phyloP scores from a whole-genome alignment of 1,140 invertebrate genomes.

The Drosophila subpulchrella region DNA sequence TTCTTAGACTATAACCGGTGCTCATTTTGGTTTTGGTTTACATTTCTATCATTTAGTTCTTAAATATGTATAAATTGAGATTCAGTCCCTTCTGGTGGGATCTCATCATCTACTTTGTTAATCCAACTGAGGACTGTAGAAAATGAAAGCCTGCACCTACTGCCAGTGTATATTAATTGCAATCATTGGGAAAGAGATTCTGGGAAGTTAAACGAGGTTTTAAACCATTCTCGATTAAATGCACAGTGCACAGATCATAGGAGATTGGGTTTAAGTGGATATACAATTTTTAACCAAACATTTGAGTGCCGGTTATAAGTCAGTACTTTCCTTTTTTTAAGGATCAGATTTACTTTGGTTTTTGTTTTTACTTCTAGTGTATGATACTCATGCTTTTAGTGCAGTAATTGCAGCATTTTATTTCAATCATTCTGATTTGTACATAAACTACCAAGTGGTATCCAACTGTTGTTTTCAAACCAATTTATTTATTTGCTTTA shows the following conservation, averaged over 20 bases:
- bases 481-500: slow-evolving; percentile 18
- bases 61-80: no score
- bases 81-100: not conserved
- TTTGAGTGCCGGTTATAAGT: not conserved
- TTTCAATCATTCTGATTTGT: slow-evolving; percentile 40
- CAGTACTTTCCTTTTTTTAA: not conserved
- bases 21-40: not conserved
- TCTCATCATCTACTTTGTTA: no score
- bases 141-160: no score
- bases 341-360: not conserved
- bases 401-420: slow-evolving; percentile 25
- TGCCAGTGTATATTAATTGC: no score
- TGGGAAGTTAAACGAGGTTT: no score
- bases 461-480: not conserved
- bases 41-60: no score
- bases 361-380: slow-evolving; percentile 15
- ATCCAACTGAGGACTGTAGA: no score
- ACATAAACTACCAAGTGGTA: slow-evolving; percentile 39
- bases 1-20: not conserved
- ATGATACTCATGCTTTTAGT: slow-evolving; percentile 21
- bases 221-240: no score
- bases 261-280: no score
- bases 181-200: no score
- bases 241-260: no score
- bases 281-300: no score